Evolutionary conservation across 35 echinoderm and acorn worm species (phyloP).

Genomic region (Nesometra sesokonis): DNA sequence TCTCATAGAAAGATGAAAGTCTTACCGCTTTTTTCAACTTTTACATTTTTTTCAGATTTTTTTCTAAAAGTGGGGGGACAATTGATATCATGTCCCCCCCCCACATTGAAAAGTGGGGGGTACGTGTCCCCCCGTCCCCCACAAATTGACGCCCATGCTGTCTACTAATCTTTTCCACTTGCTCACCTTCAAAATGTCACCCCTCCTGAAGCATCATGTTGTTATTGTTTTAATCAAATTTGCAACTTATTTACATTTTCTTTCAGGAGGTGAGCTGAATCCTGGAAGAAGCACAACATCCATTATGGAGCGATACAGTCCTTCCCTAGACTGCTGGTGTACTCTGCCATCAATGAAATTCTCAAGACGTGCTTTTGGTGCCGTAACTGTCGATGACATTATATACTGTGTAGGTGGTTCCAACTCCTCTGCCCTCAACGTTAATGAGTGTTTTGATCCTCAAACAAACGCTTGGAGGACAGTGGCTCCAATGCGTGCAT

Average conservation of each 20-base stretch:
- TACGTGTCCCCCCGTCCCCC: too few relatives aligned
- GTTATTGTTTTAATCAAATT: too few relatives aligned
- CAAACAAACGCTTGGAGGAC: slow-evolving; percentile 68
- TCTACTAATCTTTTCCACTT: too few relatives aligned
- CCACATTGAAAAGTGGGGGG: too few relatives aligned
- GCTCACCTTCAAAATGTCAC: too few relatives aligned
- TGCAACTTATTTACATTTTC: background rate
- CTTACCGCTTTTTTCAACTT: too few relatives aligned
- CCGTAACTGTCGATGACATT: slow-evolving; percentile 53
- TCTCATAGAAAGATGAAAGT: too few relatives aligned
- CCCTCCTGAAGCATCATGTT: too few relatives aligned
- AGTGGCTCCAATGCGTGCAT: slow-evolving; percentile 54
- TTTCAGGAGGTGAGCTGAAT: slow-evolving; percentile 68
- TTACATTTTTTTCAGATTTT: too few relatives aligned
- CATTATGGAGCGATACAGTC: slow-evolving; percentile 68
- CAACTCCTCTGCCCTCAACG: slow-evolving; percentile 40
- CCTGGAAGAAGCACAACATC: slow-evolving; percentile 49
- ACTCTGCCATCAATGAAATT: slow-evolving; percentile 52
- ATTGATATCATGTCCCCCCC: too few relatives aligned
- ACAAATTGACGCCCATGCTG: too few relatives aligned
- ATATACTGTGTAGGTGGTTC: slow-evolving; percentile 81
- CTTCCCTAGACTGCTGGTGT: slow-evolving; percentile 75
- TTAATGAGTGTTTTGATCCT: slow-evolving; percentile 75
- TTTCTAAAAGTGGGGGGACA: too few relatives aligned
- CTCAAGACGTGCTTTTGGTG: slow-evolving; percentile 50